Percentiles rank a stretch among this genome's conserved stretches.
Evolutionary conservation across 2,888 invertebrate species (phyloP).

Genomic region (Desoria tigrina): DNA sequence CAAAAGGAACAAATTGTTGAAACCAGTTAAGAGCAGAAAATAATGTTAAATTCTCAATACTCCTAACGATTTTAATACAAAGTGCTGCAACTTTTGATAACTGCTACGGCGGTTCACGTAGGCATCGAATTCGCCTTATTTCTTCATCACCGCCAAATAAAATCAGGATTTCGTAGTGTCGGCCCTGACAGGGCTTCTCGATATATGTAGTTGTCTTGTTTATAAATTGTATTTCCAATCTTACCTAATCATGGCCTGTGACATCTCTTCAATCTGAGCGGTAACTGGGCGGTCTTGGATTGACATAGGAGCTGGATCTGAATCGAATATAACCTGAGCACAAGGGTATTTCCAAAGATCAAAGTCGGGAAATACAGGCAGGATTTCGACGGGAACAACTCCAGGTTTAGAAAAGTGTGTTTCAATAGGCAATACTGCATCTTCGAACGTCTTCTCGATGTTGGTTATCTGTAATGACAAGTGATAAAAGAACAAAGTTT

Average conservation of each 20-base stretch:
- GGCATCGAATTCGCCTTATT: conserved; percentile 50
- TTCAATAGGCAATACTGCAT: conserved; percentile 78
- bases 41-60: conserved; percentile 23
- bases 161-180: too few species aligned
- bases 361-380: conserved; percentile 92
- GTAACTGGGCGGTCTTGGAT: conserved; percentile 68
- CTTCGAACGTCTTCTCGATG: conserved; percentile 95
- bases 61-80: conserved; percentile 19
- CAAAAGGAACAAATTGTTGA: conserved; percentile 6
- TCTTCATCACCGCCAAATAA: conserved; percentile 40
- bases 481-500: background rate
- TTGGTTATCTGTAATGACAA: conserved; percentile 77
- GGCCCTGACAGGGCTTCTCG: too few species aligned
- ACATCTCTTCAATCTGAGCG: conserved; percentile 94
- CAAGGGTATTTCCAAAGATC: conserved; percentile 96
- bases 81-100: conserved; percentile 5
- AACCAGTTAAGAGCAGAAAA: conserved; percentile 1
- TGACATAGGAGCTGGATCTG: conserved; percentile 91
- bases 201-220: background rate
- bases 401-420: conserved; percentile 97
- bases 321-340: conserved; percentile 94
- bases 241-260: conserved; percentile 96
- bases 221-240: conserved; percentile 22
- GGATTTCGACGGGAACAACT: conserved; percentile 83
- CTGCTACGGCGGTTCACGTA: background rate